Percentiles rank a stretch among this genome's conserved stretches.
Conservation (phyloP, 1,140 invertebrate species). For the Amyelois transitella region DNA sequence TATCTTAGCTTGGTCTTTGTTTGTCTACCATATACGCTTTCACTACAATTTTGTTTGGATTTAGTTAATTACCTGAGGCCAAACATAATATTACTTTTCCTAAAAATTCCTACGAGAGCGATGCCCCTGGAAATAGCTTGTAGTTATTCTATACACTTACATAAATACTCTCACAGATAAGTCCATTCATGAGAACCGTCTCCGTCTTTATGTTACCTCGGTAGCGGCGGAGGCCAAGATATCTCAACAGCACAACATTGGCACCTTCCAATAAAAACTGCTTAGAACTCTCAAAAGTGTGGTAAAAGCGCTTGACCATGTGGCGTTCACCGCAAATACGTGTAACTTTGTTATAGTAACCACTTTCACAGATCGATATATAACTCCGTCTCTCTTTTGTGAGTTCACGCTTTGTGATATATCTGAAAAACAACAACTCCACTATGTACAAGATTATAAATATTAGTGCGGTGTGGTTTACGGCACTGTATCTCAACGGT, state of each 20-base stretch:
- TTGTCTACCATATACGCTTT: too few species aligned
- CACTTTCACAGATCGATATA: slow-evolving; percentile 62
- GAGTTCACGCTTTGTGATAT: slow-evolving; percentile 50
- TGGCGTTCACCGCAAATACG: slow-evolving; percentile 50
- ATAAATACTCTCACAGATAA: slow-evolving; percentile 75
- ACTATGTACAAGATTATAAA: too few species aligned
- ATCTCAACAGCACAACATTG: slow-evolving; percentile 77
- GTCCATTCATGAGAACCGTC: slow-evolving; percentile 75
- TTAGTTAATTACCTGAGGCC: too few species aligned
- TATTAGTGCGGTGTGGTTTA: too few species aligned
- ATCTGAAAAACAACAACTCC: slow-evolving; percentile 33
- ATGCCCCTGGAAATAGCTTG: not conserved
- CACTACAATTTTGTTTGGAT: too few species aligned
- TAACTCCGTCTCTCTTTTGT: slow-evolving; percentile 68
- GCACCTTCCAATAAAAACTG: slow-evolving; percentile 77
- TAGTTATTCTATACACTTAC: slow-evolving; percentile 54
- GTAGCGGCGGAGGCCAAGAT: slow-evolving; percentile 74
- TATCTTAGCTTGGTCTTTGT: too few species aligned
- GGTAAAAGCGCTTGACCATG: slow-evolving; percentile 53
- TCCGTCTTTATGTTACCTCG: slow-evolving; percentile 73
- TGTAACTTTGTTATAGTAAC: slow-evolving; percentile 69
- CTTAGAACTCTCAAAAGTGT: slow-evolving; percentile 52
- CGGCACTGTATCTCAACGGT: too few species aligned
- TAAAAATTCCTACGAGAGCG: too few species aligned
- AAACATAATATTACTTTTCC: too few species aligned